Evolutionary conservation across 1,140 invertebrate genomes (phyloP), one percentile per base, ranked within the genome.

Genomic region (Drosophila rhopaloa): DNA sequence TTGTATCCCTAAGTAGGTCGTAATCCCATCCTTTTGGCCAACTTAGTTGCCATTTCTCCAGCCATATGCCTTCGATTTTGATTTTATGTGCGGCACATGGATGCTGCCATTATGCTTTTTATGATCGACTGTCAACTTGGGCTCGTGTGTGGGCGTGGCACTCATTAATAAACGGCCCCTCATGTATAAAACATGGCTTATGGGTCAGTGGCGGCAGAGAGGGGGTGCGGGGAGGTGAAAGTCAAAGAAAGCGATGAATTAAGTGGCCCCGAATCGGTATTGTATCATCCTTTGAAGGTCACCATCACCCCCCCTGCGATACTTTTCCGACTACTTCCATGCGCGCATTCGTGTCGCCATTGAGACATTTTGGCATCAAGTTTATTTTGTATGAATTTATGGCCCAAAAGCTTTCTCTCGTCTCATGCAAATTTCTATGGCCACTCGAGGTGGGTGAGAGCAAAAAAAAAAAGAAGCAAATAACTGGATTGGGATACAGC

Each of bases 311-410:
- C 19, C 57, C 53, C 48, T 27, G 19, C 3, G 10, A 43, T 35
- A 5, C 16, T 37, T 38, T 53, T 14, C 0, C 14, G 16, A 41
- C 48, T 48, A 19, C 59, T 54, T 16, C 48, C 48, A 53, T 59
- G 57, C 46, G 19, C 58, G 37, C 13, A 41, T 62, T 50, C 14
- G 32, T 51, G 63, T 66, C 63, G 63, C 67, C 67, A 47, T 56
- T 68, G 62, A 48, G 62, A 65, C 66, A 71, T 70, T 70, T 71
- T 70, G 65, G 63, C 51, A 71, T 71, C 67, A 50, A 70, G 65
- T 70, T 70, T 71, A 71, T 71, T 71, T 70, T 56, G 67, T 48
- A 71, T 57, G 55, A 70, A 70, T 70, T 71, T 50, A 59, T 66
- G 55, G 55, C 44, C 24, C 62, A 47, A 63, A 46, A 38, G 43